Evolutionary conservation across 2,113 vertebrate genomes (phyloP).

Genomic region (Microcebus jonahi): DNA sequence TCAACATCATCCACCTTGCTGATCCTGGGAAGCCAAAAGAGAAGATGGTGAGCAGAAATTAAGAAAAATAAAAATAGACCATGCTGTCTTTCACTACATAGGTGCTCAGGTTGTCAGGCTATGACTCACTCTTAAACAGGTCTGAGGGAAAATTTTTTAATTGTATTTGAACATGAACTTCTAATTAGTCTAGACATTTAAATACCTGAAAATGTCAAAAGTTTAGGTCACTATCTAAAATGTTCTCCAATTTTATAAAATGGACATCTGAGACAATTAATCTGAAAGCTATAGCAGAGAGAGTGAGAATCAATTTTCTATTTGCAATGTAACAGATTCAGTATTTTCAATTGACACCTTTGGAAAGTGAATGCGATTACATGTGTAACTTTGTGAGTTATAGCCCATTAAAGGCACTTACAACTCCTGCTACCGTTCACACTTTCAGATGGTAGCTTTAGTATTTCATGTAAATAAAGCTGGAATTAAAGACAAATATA

Average conservation of each 20-base stretch:
- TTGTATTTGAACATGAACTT: not conserved
- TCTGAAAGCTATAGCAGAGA: not conserved
- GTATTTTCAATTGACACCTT: not conserved
- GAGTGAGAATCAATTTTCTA: not conserved
- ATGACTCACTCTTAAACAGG: not conserved
- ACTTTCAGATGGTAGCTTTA: not conserved
- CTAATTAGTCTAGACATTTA: not conserved
- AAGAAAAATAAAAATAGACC: not conserved
- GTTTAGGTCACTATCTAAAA: not conserved
- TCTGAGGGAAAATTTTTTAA: not conserved
- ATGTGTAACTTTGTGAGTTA: not conserved
- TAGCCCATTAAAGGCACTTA: not conserved
- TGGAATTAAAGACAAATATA: not conserved
- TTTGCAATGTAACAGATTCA: not conserved
- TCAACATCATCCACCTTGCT: not conserved
- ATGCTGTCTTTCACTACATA: not conserved
- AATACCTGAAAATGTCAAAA: slow-evolving; percentile 29
- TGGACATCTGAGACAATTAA: not conserved
- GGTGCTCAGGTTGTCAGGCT: not conserved
- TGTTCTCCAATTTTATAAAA: not conserved
- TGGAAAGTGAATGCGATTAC: not conserved
- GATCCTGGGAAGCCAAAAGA: not conserved
- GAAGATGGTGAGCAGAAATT: not conserved
- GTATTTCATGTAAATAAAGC: not conserved
- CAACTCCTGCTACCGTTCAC: not conserved